Conservation (phyloP, 2,888 invertebrate genomes). For the Laspeyria flexula region DNA sequence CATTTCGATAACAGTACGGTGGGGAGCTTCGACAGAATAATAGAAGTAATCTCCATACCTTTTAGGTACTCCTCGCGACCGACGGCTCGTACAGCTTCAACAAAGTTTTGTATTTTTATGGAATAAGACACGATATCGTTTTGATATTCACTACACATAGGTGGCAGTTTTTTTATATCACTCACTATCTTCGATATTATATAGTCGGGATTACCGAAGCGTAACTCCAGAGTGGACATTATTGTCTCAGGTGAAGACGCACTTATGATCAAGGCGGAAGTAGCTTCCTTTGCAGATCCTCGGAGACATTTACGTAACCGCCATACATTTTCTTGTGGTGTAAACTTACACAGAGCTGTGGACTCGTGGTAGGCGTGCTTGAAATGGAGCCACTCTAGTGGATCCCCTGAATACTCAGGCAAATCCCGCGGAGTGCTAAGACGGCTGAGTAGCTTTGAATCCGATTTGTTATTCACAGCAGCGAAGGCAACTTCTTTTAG, state of each 20-base stretch:
- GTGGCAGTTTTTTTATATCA: slow-evolving; percentile 6
- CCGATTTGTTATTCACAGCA: neutral
- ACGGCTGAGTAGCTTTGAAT: neutral
- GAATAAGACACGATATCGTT: slow-evolving; percentile 1
- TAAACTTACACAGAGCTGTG: neutral
- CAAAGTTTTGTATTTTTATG: slow-evolving; percentile 2
- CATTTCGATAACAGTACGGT: neutral
- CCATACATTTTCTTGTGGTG: neutral
- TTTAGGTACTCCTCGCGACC: slow-evolving; percentile 3
- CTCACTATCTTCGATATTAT: neutral
- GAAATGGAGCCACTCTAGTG: neutral
- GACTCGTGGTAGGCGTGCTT: neutral
- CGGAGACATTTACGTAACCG: neutral
- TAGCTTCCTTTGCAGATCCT: neutral
- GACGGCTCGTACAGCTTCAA: neutral
- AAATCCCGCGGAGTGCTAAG: neutral
- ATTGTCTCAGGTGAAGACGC: neutral
- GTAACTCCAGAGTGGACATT: neutral
- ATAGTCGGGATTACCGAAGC: neutral
- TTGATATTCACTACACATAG: slow-evolving; percentile 1
- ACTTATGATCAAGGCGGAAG: neutral
- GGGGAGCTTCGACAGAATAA: slow-evolving; percentile 3
- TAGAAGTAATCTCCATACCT: neutral
- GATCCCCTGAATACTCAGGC: neutral
- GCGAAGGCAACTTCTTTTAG: neutral